Conservation (phyloP, 1,140 invertebrate species). For the Bicyclus anynana region DNA sequence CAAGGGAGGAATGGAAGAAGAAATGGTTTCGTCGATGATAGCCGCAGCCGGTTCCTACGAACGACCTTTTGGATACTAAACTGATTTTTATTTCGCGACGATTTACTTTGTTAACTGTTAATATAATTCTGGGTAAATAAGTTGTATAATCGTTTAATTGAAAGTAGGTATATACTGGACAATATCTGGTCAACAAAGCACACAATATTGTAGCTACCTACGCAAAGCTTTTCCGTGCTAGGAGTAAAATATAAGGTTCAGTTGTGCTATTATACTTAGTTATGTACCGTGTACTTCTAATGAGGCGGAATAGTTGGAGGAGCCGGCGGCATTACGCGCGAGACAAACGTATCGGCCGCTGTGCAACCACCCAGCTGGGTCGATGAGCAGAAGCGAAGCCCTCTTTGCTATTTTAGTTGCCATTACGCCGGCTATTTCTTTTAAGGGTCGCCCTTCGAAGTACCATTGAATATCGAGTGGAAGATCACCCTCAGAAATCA, state of each 20-base stretch:
- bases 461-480: constrained; percentile 90
- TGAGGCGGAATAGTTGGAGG: constrained; percentile 85
- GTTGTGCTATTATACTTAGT: constrained; percentile 36
- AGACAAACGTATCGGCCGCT: constrained; percentile 92
- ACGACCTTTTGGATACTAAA: constrained; percentile 28
- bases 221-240: constrained; percentile 71
- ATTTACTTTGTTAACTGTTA: background rate
- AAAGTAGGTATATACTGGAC: background rate
- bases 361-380: constrained; percentile 91
- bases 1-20: constrained; percentile 51
- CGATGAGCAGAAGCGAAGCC: constrained; percentile 82
- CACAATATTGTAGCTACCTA: constrained; percentile 60
- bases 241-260: constrained; percentile 45
- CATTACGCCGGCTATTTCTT: constrained; percentile 79
- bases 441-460: constrained; percentile 80
- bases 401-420: constrained; percentile 83
- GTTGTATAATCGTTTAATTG: background rate
- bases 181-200: constrained; percentile 30
- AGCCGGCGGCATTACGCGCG: constrained; percentile 91
- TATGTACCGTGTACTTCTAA: constrained; percentile 80
- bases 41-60: constrained; percentile 71
- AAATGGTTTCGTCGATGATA: constrained; percentile 70
- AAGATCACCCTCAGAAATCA: constrained; percentile 88
- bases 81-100: background rate
- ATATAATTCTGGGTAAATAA: background rate